Evolutionary conservation across 2,888 invertebrate species (phyloP).

Genomic region (Habroteleia sp.): DNA sequence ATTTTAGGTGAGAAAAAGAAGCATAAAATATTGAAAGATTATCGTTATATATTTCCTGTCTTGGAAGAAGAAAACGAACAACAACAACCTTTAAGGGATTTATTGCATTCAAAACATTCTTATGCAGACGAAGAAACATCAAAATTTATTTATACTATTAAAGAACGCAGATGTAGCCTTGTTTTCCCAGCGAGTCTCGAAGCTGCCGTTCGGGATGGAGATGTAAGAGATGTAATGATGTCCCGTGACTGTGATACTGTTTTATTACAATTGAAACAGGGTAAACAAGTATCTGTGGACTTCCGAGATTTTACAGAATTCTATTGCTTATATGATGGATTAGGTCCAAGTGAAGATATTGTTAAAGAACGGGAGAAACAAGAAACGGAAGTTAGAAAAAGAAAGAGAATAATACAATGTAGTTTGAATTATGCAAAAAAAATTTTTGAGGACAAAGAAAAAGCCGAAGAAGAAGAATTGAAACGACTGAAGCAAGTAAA

Average conservation of each 20-base stretch:
- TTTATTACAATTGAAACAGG: slow-evolving; percentile 87
- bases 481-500: slow-evolving; percentile 79
- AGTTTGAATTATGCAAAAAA: slow-evolving; percentile 85
- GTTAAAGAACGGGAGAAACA: slow-evolving; percentile 84
- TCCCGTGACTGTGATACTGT: slow-evolving; percentile 89
- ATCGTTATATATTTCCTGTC: slow-evolving; percentile 88
- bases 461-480: slow-evolving; percentile 84
- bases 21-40: slow-evolving; percentile 86
- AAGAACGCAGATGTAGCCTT: slow-evolving; percentile 88
- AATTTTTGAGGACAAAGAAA: slow-evolving; percentile 90
- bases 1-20: slow-evolving; percentile 86
- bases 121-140: slow-evolving; percentile 82
- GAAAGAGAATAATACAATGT: slow-evolving; percentile 85
- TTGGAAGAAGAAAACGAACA: slow-evolving; percentile 86
- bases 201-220: slow-evolving; percentile 89
- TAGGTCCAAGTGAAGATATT: slow-evolving; percentile 86
- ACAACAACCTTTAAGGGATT: slow-evolving; percentile 84
- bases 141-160: slow-evolving; percentile 88
- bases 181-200: slow-evolving; percentile 89
- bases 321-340: slow-evolving; percentile 86
- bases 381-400: slow-evolving; percentile 83
- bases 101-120: slow-evolving; percentile 84
- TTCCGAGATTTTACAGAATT: slow-evolving; percentile 84
- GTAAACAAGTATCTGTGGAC: slow-evolving; percentile 88
- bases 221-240: slow-evolving; percentile 88